A percentile compares a stretch with the other conserved stretches of the same genome.
phyloP scores from a whole-genome alignment of 2,797 vertebrate species.

The Gastrophryne carolinensis region DNA sequence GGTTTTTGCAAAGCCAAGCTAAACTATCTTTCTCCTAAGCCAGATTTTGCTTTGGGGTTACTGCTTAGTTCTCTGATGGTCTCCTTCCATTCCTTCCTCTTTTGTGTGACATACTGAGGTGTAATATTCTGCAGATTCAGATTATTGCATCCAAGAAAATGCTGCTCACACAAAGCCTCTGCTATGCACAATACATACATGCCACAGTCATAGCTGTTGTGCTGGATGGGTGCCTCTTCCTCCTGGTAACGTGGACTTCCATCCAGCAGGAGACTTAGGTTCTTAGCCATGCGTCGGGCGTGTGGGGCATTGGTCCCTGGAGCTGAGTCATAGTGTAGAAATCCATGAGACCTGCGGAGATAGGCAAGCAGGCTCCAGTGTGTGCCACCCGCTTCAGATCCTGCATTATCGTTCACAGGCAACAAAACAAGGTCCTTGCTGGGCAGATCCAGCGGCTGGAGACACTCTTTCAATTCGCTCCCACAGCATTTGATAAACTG shows the following conservation, averaged over 20 bases:
- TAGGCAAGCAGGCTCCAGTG: conserved; percentile 96
- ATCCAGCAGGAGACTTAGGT: conserved; percentile 81
- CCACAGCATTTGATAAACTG: conserved; percentile 95
- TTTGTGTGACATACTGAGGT: conserved; percentile 85
- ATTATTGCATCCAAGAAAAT: conserved; percentile 67
- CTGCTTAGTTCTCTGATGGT: conserved; percentile 66
- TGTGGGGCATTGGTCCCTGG: conserved; percentile 83
- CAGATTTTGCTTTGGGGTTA: not conserved
- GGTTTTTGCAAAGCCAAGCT: no score
- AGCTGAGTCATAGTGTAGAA: conserved; percentile 94
- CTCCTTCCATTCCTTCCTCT: conserved; percentile 85
- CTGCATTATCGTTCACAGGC: conserved; percentile 93
- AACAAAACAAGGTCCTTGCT: conserved; percentile 84
- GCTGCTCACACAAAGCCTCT: conserved; percentile 82
- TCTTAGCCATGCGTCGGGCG: conserved; percentile 81
- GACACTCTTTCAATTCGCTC: conserved; percentile 83
- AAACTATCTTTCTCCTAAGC: no score
- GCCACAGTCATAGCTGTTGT: conserved; percentile 98
- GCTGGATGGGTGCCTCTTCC: conserved; percentile 86
- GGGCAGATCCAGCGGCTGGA: conserved; percentile 82
- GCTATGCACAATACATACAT: conserved; percentile 96
- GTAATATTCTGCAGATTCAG: conserved; percentile 81
- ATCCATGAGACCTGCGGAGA: conserved; percentile 75
- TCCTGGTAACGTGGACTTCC: conserved; percentile 76
- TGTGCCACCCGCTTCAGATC: conserved; percentile 85